phyloP scores from a whole-genome alignment of 2,888 invertebrate species.

The Linyphia triangularis region DNA sequence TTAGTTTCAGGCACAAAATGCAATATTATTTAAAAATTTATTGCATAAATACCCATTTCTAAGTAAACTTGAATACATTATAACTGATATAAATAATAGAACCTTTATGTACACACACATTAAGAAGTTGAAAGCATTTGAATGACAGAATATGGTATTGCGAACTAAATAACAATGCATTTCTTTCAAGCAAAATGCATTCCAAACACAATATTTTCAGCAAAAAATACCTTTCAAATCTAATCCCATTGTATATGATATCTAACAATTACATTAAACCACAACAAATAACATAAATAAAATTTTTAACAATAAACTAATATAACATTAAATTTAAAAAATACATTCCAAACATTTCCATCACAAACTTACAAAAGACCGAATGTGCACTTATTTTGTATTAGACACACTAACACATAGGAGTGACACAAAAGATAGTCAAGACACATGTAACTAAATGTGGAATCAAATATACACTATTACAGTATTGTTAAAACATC shows the following conservation, averaged over 20 bases:
- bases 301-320: slow-evolving; percentile 8
- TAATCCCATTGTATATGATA: not conserved
- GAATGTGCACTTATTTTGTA: slow-evolving; percentile 42
- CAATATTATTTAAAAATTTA: not conserved
- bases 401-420: slow-evolving; percentile 43
- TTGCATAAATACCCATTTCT: not conserved
- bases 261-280: not conserved
- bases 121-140: not conserved
- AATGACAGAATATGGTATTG: not conserved
- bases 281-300: slow-evolving; percentile 31
- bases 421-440: slow-evolving; percentile 21
- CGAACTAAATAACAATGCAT: not conserved
- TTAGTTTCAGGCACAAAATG: not conserved
- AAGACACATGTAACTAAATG: slow-evolving; percentile 26
- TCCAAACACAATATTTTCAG: not conserved
- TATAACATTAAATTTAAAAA: slow-evolving; percentile 24
- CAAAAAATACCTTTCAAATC: not conserved
- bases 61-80: not conserved
- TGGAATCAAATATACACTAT: slow-evolving; percentile 46
- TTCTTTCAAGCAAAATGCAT: too few species aligned
- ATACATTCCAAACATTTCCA: slow-evolving; percentile 16
- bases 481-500: slow-evolving; percentile 45
- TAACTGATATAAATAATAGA: not conserved
- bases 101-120: not conserved
- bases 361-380: slow-evolving; percentile 10